Base-by-base conservation (phyloP, 2,888 invertebrate genomes). In the Drosophila flavopinicola region DNA sequence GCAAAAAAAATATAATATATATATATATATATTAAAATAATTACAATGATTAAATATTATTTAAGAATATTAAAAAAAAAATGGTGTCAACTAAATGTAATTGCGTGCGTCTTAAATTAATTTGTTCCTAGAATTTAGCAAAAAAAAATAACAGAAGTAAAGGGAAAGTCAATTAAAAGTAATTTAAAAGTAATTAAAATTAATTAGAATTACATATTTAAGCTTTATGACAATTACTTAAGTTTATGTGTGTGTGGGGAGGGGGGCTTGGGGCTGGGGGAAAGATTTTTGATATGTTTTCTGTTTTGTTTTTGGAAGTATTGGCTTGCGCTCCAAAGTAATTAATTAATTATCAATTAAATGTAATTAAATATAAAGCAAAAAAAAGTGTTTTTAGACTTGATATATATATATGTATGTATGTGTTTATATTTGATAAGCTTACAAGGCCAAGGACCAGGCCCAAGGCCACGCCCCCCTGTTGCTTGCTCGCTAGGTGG, bases 71-170 rank as follows among this genome's bases (percentile, higher is more conserved):
- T 41, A 29, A 33, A 51, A 60, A 68, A 80, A 79, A 72, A 71
- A 51, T 48, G 17, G 15, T 30, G 23, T 51, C 17, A 64, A 37
- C 30, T 52, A 37, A 47, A 64, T 23, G 35, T 27, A 41, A 37
- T 37, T 56, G 47, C 11, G 9, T 49, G 24, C 24, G 27, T 6
- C 64, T 69, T 78, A 85, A 48, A 42, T 3, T 79, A 85, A 76
- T 85, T 78, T 85, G 83, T 83, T 63, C 49, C 58, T 78, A 71
- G 20, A 42, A 45, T 39, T 41, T 32, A 39, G 9, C 6, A 29
- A 63, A 53, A 65, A 45, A 85, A 80, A 71, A 75, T 61, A 47
- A 4, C 4, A 20, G 2, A 20, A 3, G 2, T 20, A 20, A 20
- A 1, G 1, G 3, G 0, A 1, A 10, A 6, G 17, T 17, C 15